Evolutionary conservation across 2,888 invertebrate genomes (phyloP).

Genomic region (Melanostoma mellinum): DNA sequence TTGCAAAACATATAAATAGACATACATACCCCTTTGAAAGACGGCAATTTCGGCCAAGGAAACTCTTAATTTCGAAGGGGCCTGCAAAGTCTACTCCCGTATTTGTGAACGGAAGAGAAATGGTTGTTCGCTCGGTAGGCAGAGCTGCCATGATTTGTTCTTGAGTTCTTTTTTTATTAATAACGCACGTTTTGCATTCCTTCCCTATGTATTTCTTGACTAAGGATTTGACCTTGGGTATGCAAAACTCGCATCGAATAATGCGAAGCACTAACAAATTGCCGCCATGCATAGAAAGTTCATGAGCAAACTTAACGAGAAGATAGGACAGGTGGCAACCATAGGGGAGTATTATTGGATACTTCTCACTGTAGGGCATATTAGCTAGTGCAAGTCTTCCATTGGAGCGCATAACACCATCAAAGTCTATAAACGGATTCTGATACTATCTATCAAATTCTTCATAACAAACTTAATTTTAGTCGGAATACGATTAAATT

Average conservation of each 20-base stretch:
- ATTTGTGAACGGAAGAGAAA: background rate
- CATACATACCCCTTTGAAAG: conserved; percentile 1
- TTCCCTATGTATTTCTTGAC: background rate
- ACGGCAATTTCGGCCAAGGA: background rate
- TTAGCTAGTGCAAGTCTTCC: background rate
- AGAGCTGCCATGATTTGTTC: background rate
- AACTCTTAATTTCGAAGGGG: conserved; percentile 6
- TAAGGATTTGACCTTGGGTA: background rate
- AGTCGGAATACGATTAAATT: no score
- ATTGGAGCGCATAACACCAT: background rate
- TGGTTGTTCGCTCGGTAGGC: background rate
- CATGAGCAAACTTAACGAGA: background rate
- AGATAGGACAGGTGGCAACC: background rate
- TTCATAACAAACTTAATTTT: no score
- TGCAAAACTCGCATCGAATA: background rate
- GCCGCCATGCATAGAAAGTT: background rate
- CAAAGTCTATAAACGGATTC: background rate
- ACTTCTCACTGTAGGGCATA: background rate
- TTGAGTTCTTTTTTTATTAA: conserved; percentile 5
- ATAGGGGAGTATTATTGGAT: background rate
- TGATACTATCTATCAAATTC: no score
- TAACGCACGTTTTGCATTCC: background rate
- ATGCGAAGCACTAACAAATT: background rate
- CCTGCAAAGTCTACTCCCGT: conserved; percentile 9
- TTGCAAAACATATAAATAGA: conserved; percentile 7